Base-by-base conservation (phyloP, 2,888 invertebrate genomes). In the Macrosoma leucophasiata region DNA sequence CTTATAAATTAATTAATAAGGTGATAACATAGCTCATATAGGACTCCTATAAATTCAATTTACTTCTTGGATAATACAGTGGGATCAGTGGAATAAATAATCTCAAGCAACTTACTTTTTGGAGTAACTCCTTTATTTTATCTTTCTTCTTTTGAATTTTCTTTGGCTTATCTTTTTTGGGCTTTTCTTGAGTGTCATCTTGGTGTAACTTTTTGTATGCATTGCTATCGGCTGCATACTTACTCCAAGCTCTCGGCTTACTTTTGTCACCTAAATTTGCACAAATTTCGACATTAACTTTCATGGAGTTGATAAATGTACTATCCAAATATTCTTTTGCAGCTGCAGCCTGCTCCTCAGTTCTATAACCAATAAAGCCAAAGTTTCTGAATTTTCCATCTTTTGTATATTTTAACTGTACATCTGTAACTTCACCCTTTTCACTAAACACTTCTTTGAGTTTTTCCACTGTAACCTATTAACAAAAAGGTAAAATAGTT, bases 241-340 rank as follows among this genome's bases (percentile, higher is more conserved):
- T 96, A 68, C 96, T 97, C 96, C 97, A 97, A 0, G 97, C 89
- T 70, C 93, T 89, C 1, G 96, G 94, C 68, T 97, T 97, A 30
- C 85, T 85, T 22, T 87, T 71, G 48, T 82, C 86, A 52, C 92
- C 92, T 51, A 93, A 75, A 30, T 87, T 77, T 2, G 89, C 87
- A 64, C 93, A 93, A 2, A 81, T 65, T 65, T 95, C 90, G 0
- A 97, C 95, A 50, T 86, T 85, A 41, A 98, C 92, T 77, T 88
- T 91, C 57, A 89, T 89, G 1, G 95, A 93, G 49, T 92, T 91
- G 30, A 98, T 89, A 62, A 89, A 97, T 2, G 94, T 90, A 37
- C 93, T 91, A 72, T 98, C 87, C 48, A 96, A 95, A 60, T 90
- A 89, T 10, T 91, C 84, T 17, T 90, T 84, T 0, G 98, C 98